Evolutionary conservation across 2,797 vertebrate genomes (phyloP).

Genomic region (Macropodus opercularis): DNA sequence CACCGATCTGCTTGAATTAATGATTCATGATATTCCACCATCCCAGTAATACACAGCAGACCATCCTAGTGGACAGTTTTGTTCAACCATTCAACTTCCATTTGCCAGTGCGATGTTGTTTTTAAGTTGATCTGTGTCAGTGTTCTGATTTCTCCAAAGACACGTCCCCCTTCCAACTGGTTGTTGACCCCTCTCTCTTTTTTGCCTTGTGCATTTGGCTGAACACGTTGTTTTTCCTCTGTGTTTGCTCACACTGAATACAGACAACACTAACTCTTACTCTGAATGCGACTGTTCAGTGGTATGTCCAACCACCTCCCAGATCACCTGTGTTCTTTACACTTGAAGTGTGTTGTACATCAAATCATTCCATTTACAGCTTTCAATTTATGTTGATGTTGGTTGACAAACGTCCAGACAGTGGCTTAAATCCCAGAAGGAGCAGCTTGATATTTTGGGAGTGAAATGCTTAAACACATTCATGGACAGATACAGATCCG

Average conservation of each 20-base stretch:
- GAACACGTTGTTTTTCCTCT: conserved; percentile 64
- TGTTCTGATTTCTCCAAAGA: conserved; percentile 74
- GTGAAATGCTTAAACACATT: conserved; percentile 5
- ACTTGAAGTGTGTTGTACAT: conserved; percentile 69
- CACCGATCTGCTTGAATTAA: conserved; percentile 75
- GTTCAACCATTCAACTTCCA: conserved; percentile 81
- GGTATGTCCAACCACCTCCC: conserved; percentile 56
- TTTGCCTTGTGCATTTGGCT: conserved; percentile 70
- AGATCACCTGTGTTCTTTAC: conserved; percentile 67
- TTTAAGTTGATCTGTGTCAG: conserved; percentile 78
- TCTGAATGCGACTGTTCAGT: conserved; percentile 76
- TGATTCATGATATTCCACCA: conserved; percentile 78
- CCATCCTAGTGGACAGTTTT: conserved; percentile 73
- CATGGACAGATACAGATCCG: conserved; percentile 8
- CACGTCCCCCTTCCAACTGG: conserved; percentile 52
- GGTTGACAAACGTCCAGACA: conserved; percentile 71
- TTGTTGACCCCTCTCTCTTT: conserved; percentile 52
- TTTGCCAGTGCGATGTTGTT: conserved; percentile 80
- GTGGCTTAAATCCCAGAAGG: conserved; percentile 36
- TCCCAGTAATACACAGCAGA: conserved; percentile 74
- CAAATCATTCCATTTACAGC: conserved; percentile 67
- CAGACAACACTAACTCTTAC: conserved; percentile 85
- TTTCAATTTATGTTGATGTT: conserved; percentile 67
- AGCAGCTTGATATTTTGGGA: conserved; percentile 47
- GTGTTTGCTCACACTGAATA: conserved; percentile 84